A percentile compares a stretch with the other conserved stretches of the same genome.
Evolutionary conservation across 2,113 vertebrate species (phyloP).

Genomic region (Myotis davidii): DNA sequence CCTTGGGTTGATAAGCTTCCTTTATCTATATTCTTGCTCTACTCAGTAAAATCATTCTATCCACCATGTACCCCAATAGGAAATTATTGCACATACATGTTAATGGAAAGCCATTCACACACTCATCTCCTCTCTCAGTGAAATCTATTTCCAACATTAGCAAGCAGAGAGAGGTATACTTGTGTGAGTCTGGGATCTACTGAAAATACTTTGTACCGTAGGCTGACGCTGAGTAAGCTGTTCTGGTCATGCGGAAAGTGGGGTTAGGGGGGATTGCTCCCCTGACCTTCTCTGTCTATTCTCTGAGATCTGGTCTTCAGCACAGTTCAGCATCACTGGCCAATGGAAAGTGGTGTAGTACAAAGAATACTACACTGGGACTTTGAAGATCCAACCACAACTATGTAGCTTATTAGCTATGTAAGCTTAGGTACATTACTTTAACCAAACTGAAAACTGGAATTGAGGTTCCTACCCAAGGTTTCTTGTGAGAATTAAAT

Average conservation of each 20-base stretch:
- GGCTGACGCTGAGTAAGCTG: background rate
- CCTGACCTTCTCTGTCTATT: background rate
- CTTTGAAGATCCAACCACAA: background rate
- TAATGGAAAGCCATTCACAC: background rate
- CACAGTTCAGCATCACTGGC: background rate
- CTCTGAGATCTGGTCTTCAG: background rate
- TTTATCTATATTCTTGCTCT: background rate
- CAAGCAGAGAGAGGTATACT: background rate
- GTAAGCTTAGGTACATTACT: background rate
- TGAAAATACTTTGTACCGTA: background rate
- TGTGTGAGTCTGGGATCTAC: background rate
- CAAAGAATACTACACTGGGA: background rate
- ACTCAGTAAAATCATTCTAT: background rate
- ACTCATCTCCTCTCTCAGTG: background rate
- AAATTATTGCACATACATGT: background rate
- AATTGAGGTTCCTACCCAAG: background rate
- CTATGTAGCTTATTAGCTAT: background rate
- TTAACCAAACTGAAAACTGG: background rate
- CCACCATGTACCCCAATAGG: background rate
- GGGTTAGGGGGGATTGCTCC: background rate
- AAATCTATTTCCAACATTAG: conserved; percentile 17
- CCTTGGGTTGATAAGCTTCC: conserved; percentile 1
- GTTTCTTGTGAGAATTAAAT: background rate
- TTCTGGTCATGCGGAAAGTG: background rate
- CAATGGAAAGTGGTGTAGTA: background rate